phyloP scores from a whole-genome alignment of 2,113 vertebrate species.

The Lanius collurio region DNA sequence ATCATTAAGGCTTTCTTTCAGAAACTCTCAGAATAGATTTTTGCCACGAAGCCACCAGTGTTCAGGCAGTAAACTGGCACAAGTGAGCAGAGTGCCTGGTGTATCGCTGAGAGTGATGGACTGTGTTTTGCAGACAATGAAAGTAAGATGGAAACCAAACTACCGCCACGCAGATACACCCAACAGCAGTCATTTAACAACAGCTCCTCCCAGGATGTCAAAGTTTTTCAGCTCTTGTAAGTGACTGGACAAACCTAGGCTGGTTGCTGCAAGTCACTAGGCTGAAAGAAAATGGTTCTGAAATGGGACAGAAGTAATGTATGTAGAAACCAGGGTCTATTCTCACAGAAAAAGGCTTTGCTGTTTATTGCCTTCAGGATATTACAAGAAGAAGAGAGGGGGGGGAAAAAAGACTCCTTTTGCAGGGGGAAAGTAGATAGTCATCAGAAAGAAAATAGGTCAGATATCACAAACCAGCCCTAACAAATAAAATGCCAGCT shows the following conservation, averaged over 20 bases:
- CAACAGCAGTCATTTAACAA: neutral
- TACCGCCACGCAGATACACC: accelerated
- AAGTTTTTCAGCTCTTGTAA: neutral
- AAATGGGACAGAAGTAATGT: conserved; percentile 43
- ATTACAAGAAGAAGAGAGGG: neutral
- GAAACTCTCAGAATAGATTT: conserved; percentile 64
- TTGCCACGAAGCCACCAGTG: neutral
- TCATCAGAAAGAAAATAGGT: neutral
- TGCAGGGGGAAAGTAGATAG: neutral
- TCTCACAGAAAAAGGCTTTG: neutral
- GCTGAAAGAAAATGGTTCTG: conserved; percentile 53
- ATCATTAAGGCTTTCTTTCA: conserved; percentile 65
- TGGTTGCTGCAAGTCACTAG: conserved; percentile 27
- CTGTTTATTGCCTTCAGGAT: neutral
- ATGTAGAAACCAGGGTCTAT: neutral
- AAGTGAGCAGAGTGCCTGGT: neutral
- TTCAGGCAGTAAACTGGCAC: neutral
- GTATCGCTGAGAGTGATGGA: neutral
- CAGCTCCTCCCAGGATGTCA: neutral
- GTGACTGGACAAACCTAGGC: neutral
- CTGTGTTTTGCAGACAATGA: neutral
- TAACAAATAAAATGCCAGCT: neutral
- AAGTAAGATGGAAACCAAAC: neutral
- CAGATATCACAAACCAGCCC: neutral
- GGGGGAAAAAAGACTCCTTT: accelerated